These are phyloP conservation scores for Nerophis ophidion DNA, from an alignment of 2,113 vertebrate genomes.

Conservation along the genomic window DNA sequence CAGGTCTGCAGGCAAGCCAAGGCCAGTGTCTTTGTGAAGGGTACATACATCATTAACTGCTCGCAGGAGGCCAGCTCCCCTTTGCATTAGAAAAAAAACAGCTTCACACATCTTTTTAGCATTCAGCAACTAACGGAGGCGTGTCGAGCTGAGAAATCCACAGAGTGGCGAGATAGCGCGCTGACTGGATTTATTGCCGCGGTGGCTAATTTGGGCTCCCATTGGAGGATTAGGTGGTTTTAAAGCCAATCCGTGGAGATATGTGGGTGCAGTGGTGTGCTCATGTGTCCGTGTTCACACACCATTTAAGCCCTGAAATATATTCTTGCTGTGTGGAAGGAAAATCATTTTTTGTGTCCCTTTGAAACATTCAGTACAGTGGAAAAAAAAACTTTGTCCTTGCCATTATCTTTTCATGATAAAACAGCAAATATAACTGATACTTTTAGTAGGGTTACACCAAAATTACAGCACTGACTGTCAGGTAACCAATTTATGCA, in stretches of 20 bases:
- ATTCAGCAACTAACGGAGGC: conserved; percentile 5
- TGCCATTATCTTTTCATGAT: too few relatives aligned
- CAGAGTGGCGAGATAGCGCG: not conserved
- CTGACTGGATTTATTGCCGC: conserved; percentile 20
- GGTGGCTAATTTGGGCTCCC: conserved; percentile 15
- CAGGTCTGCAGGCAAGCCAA: not conserved
- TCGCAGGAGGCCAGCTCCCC: not conserved
- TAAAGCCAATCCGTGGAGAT: conserved; percentile 20
- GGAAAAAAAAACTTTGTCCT: not conserved
- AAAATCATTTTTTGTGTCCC: not conserved
- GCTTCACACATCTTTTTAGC: conserved; percentile 24
- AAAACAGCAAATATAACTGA: too few relatives aligned
- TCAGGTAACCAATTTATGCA: too few relatives aligned
- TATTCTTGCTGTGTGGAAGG: not conserved
- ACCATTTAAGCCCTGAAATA: not conserved
- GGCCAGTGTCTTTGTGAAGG: conserved; percentile 12
- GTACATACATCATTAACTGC: conserved; percentile 4
- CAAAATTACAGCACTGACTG: too few relatives aligned
- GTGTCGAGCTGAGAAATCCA: conserved; percentile 1
- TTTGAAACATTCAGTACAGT: not conserved
- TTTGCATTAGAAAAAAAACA: conserved; percentile 16
- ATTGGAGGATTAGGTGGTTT: conserved; percentile 22
- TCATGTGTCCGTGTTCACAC: conserved; percentile 5
- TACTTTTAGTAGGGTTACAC: too few relatives aligned
- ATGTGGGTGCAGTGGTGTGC: conserved; percentile 3